Evolutionary conservation across 2,888 invertebrate species (phyloP), one percentile per base, ranked within the genome.

Genomic region (Onchidella celtica): DNA sequence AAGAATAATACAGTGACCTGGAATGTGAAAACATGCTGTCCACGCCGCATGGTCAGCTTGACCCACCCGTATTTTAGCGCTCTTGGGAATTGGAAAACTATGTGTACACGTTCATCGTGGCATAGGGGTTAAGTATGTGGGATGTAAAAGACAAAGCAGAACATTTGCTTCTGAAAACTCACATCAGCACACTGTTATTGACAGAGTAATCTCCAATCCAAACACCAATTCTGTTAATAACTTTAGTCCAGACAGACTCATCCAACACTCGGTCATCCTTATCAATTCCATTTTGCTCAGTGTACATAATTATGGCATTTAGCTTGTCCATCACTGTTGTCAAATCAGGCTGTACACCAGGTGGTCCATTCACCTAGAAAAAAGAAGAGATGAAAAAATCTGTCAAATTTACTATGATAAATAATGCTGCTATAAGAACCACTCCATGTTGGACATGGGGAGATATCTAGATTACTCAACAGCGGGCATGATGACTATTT

Each of bases 131-230:
- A n/a, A n/a, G n/a, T n/a, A n/a, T n/a, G n/a, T n/a, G n/a, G n/a
- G n/a, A n/a, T n/a, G n/a, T n/a, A n/a, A n/a, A n/a, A n/a, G n/a
- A n/a, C n/a, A n/a, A n/a, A n/a, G n/a, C n/a, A n/a, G n/a, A n/a
- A n/a, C n/a, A n/a, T n/a, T n/a, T n/a, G n/a, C n/a, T n/a, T n/a
- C n/a, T n/a, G n/a, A n/a, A n/a, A 40, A 77, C 78, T 69, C 61
- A 78, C 78, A 57, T 70, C n/a, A 68, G 36, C 11, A 29, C 27
- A 9, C 29, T 24, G 29, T 69, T 34, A 55, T 4, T 17, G 1
- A 68, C 9, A 1, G 76, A 32, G 57, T 55, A 78, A 57, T 78
- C 59, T 59, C 27, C 27, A 9, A 79, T 61, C 63, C 70, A 79
- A 24, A 11, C 40, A 1, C 32, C 34, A 11, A 79, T 9, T 70